Evolutionary conservation across 1,140 invertebrate species (phyloP).

Genomic region (Drosophila repletoides): DNA sequence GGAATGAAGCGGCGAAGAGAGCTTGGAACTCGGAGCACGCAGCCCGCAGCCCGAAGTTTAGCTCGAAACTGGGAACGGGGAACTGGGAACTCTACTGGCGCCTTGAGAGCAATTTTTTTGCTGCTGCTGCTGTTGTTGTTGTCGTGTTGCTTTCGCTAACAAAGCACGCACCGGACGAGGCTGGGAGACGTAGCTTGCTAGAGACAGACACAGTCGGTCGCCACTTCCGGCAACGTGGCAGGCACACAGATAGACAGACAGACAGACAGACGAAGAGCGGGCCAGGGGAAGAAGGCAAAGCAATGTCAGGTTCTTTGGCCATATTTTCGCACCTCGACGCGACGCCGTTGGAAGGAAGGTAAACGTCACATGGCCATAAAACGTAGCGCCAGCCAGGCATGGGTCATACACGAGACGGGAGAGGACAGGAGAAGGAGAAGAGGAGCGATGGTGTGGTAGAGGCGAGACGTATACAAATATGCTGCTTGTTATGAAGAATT

Average conservation of each 20-base stretch:
- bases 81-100: slow-evolving; percentile 31
- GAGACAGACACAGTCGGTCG: slow-evolving; percentile 44
- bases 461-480: neutral
- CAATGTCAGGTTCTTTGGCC: slow-evolving; percentile 34
- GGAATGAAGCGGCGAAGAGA: neutral
- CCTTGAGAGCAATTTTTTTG: slow-evolving; percentile 71
- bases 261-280: neutral
- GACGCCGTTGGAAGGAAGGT: slow-evolving; percentile 17
- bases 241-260: slow-evolving; percentile 5
- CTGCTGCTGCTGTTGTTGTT: slow-evolving; percentile 1
- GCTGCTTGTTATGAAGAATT: neutral
- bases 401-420: too few species aligned
- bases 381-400: neutral
- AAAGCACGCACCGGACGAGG: slow-evolving; percentile 66
- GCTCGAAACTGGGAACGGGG: neutral
- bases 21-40: too few species aligned
- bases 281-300: neutral
- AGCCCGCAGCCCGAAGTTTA: neutral
- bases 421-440: neutral
- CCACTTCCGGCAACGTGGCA: slow-evolving; percentile 56
- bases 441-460: neutral
- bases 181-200: neutral
- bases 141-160: slow-evolving; percentile 53
- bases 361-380: slow-evolving; percentile 21
- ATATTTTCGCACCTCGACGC: slow-evolving; percentile 64